phyloP scores from a whole-genome alignment of 2,113 vertebrate species.

The Apteryx owenii region DNA sequence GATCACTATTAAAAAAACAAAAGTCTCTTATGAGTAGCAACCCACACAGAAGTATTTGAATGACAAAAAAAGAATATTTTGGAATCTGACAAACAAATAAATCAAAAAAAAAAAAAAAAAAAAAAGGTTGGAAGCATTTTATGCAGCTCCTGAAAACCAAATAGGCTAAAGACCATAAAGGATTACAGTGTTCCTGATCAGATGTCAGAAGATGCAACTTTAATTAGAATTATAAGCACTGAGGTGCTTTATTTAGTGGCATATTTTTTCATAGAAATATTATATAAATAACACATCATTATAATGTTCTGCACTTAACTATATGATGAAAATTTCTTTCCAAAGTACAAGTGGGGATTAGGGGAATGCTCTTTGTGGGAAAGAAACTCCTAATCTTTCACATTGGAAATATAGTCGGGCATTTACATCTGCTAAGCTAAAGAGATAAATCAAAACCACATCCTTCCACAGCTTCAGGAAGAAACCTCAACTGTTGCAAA shows the following conservation, averaged over 20 bases:
- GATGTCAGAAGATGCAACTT: not conserved
- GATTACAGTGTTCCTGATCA: not conserved
- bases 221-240: not conserved
- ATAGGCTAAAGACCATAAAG: not conserved
- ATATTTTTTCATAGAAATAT: not conserved
- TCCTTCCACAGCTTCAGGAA: not conserved
- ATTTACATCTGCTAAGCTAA: not conserved
- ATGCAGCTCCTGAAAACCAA: not conserved
- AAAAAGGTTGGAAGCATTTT: not conserved
- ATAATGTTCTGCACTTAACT: not conserved
- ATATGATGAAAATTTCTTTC: not conserved
- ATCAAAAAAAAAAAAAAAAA: not conserved
- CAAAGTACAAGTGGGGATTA: not conserved
- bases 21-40: not conserved
- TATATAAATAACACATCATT: not conserved
- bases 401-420: accelerated
- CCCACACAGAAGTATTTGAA: not conserved
- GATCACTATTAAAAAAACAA: not conserved
- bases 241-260: not conserved
- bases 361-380: not conserved
- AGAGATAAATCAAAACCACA: not conserved
- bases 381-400: not conserved
- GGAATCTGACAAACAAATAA: not conserved
- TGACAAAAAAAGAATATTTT: accelerated
- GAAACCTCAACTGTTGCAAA: not conserved